Percentiles rank a stretch among this genome's conserved stretches.
Evolutionary conservation across 2,888 invertebrate species (phyloP).

Genomic region (Megamerina dolium): DNA sequence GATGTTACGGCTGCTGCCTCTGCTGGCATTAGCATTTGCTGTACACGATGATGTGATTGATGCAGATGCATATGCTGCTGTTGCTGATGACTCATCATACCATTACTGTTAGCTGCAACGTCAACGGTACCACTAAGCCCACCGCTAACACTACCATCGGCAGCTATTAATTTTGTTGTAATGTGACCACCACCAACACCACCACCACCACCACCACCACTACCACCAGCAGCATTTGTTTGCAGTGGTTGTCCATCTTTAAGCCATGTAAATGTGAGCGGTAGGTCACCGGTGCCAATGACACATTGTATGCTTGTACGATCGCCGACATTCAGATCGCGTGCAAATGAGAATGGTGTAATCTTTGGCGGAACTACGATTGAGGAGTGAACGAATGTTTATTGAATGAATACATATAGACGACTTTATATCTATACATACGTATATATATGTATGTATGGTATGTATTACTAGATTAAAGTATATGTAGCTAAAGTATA

Average conservation of each 20-base stretch:
- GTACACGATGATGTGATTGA: constrained; percentile 1
- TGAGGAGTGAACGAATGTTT: constrained; percentile 17
- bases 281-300: constrained; percentile 59
- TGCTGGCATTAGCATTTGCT: constrained; percentile 15
- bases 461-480: constrained; percentile 1
- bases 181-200: constrained; percentile 10
- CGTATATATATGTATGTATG: not conserved
- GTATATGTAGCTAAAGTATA: constrained; percentile 1
- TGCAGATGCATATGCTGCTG: no score
- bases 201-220: not conserved
- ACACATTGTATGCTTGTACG: constrained; percentile 58
- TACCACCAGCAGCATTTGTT: constrained; percentile 26
- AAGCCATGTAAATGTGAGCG: constrained; percentile 59
- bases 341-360: constrained; percentile 61
- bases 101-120: constrained; percentile 25
- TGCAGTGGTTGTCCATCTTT: constrained; percentile 55
- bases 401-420: no score
- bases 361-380: constrained; percentile 58
- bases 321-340: constrained; percentile 57
- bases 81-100: constrained; percentile 16
- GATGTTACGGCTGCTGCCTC: constrained; percentile 17
- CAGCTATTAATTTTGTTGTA: constrained; percentile 20
- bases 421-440: no score
- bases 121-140: constrained; percentile 41
- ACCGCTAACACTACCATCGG: constrained; percentile 31